These are phyloP conservation scores for Craseonycteris thonglongyai DNA, from an alignment of 2,113 vertebrate genomes.

Conservation along the genomic window DNA sequence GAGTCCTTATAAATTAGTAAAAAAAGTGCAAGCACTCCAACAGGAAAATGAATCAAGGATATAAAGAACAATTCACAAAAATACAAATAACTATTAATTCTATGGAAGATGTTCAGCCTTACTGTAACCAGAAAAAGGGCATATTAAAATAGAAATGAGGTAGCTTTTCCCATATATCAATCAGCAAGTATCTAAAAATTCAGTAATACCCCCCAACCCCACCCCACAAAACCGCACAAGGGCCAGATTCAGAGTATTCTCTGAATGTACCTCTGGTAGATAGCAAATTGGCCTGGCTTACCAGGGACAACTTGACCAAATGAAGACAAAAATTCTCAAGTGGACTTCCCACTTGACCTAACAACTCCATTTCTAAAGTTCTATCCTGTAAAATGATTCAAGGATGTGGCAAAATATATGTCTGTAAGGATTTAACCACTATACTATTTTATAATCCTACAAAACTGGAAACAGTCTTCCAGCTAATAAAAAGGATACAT, in stretches of 20 bases:
- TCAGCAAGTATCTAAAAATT: neutral
- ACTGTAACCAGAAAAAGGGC: neutral
- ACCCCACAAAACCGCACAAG: no score
- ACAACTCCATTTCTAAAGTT: neutral
- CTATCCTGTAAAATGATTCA: neutral
- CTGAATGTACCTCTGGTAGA: rapidly evolving
- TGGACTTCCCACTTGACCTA: neutral
- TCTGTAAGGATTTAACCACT: neutral
- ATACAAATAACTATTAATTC: neutral
- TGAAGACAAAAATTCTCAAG: neutral
- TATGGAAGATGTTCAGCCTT: neutral
- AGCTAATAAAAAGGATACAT: neutral
- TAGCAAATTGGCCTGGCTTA: neutral
- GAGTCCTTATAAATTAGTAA: neutral
- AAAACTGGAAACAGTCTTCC: neutral
- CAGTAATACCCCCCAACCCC: neutral
- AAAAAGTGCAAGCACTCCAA: neutral
- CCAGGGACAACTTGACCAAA: neutral
- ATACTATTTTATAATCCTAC: neutral
- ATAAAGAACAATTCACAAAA: neutral
- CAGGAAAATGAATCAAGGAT: neutral
- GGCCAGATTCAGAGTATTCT: neutral
- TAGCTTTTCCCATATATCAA: neutral
- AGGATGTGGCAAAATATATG: neutral
- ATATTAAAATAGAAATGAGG: neutral